These are phyloP conservation scores for Euphysa ruthae DNA, from an alignment of 30 jellyfish, hydroid and myxozoan genomes.

Conservation along the genomic window DNA sequence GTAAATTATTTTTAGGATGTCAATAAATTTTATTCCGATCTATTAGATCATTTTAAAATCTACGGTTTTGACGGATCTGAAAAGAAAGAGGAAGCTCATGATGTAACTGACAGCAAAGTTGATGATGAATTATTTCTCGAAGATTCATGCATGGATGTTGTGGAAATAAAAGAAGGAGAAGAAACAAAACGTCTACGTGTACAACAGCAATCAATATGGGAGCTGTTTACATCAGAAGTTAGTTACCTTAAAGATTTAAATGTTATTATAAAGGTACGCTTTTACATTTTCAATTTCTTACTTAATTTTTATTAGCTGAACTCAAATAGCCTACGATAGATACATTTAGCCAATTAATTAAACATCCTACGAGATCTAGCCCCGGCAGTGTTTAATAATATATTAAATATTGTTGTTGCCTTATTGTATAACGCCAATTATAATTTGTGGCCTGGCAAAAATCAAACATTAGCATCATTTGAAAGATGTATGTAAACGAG, in stretches of 20 bases:
- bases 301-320: too few relatives aligned
- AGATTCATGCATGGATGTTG: constrained; percentile 21
- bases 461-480: too few relatives aligned
- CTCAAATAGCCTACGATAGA: too few relatives aligned
- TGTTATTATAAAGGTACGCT: constrained; percentile 20
- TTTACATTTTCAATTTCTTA: too few relatives aligned
- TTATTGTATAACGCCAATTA: too few relatives aligned
- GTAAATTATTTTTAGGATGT: too few relatives aligned
- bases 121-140: constrained; percentile 7
- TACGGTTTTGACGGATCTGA: constrained; percentile 12
- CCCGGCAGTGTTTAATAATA: too few relatives aligned
- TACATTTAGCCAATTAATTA: too few relatives aligned
- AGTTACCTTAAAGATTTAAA: constrained; percentile 53
- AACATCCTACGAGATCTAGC: too few relatives aligned
- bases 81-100: constrained; percentile 29
- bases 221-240: constrained; percentile 71
- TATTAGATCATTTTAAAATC: background rate
- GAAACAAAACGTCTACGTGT: constrained; percentile 47
- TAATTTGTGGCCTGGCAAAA: too few relatives aligned
- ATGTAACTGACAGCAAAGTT: background rate
- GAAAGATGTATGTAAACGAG: too few relatives aligned
- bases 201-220: constrained; percentile 97
- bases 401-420: too few relatives aligned
- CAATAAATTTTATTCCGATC: constrained; percentile 6
- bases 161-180: background rate